Evolutionary conservation across 2,113 vertebrate species (phyloP).

Genomic region (Xiphias gladius): DNA sequence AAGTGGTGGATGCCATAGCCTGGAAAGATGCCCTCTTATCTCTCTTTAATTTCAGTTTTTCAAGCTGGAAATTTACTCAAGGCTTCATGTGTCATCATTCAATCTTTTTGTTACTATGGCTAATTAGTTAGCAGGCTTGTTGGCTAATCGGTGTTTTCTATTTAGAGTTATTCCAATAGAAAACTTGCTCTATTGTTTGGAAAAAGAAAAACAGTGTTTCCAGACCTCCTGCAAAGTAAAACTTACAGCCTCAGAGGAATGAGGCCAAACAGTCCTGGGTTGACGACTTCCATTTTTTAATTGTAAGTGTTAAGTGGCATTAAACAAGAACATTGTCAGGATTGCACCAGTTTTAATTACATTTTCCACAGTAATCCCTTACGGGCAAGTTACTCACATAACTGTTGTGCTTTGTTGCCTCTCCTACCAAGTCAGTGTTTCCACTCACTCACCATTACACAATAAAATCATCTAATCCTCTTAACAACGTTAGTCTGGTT

Average conservation of each 20-base stretch:
- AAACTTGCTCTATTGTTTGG: neutral
- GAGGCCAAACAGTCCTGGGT: neutral
- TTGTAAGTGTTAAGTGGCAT: neutral
- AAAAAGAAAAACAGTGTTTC: neutral
- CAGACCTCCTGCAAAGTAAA: neutral
- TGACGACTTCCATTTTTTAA: neutral
- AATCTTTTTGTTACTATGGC: no score
- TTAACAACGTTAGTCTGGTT: constrained; percentile 49
- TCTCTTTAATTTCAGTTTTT: neutral
- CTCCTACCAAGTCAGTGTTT: constrained; percentile 42
- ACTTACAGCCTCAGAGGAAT: neutral
- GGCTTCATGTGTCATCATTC: no score
- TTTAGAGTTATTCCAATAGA: neutral
- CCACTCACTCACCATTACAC: constrained; percentile 52
- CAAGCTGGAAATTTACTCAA: neutral
- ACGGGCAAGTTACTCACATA: neutral
- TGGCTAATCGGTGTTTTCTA: neutral
- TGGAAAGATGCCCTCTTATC: neutral
- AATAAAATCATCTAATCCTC: constrained; percentile 65
- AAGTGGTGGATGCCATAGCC: no score
- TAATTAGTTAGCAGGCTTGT: neutral
- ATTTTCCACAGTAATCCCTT: constrained; percentile 30
- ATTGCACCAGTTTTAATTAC: constrained; percentile 1
- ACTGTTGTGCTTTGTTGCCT: constrained; percentile 15
- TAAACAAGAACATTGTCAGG: neutral